Conservation (phyloP, 1,140 invertebrate species). For the Steinernema feltiae region DNA sequence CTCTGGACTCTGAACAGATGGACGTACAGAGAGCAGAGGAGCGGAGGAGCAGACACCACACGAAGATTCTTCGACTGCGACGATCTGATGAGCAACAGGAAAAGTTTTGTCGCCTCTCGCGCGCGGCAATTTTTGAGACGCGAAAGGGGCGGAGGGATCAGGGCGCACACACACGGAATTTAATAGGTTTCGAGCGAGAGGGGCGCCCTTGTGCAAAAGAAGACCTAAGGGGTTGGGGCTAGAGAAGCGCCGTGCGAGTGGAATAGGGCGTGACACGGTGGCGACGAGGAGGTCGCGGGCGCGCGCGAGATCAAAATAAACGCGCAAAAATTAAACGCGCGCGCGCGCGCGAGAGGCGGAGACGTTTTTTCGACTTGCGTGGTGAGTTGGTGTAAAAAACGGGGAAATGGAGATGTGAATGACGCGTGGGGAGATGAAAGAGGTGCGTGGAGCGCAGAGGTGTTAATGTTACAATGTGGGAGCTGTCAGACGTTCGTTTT, state of each 20-base stretch:
- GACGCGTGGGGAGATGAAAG: too few relatives aligned
- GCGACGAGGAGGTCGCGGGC: background rate
- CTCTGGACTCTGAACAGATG: too few relatives aligned
- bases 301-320: background rate
- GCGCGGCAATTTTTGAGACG: background rate
- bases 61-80: background rate
- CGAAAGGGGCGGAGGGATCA: background rate
- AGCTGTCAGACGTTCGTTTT: too few relatives aligned
- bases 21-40: too few relatives aligned
- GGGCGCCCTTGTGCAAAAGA: background rate
- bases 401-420: too few relatives aligned
- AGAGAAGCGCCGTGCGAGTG: background rate
- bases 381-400: background rate
- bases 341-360: background rate
- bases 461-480: too few relatives aligned
- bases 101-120: background rate
- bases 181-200: conserved; percentile 11
- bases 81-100: background rate
- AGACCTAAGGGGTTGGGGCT: background rate
- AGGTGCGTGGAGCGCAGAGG: too few relatives aligned
- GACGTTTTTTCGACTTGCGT: background rate
- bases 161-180: background rate
- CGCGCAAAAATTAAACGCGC: background rate
- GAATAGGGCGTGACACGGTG: background rate
- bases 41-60: background rate